Evolutionary conservation across 2,797 vertebrate species (phyloP).

Genomic region (Danio tinwini): DNA sequence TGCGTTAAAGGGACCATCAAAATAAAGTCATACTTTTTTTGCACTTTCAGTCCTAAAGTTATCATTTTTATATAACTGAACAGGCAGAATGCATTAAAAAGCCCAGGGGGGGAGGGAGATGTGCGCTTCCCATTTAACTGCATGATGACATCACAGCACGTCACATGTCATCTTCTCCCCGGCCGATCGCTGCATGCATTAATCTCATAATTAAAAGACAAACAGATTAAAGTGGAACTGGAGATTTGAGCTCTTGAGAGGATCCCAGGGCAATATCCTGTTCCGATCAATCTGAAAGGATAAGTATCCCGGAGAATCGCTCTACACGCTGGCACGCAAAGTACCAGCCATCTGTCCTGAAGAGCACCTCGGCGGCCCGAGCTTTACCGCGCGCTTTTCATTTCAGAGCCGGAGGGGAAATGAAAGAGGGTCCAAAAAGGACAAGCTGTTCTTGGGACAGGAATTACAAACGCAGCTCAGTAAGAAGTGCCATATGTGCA

Average conservation of each 20-base stretch:
- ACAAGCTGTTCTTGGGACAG: slow-evolving; percentile 64
- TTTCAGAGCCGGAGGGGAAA: slow-evolving; percentile 66
- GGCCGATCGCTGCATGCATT: slow-evolving; percentile 26
- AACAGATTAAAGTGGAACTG: slow-evolving; percentile 48
- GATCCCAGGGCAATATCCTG: slow-evolving; percentile 67
- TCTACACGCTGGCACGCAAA: slow-evolving; percentile 56
- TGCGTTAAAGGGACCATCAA: too few relatives aligned
- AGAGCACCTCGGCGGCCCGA: slow-evolving; percentile 55
- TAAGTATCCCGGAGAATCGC: slow-evolving; percentile 49
- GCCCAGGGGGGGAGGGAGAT: too few relatives aligned
- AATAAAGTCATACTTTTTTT: too few relatives aligned
- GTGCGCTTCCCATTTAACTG: slow-evolving; percentile 9
- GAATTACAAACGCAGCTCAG: slow-evolving; percentile 66
- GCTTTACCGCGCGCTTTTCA: slow-evolving; percentile 50
- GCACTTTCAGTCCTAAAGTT: too few relatives aligned
- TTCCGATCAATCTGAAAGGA: slow-evolving; percentile 69
- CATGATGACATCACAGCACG: slow-evolving; percentile 1
- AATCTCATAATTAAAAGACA: slow-evolving; percentile 41
- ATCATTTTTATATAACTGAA: too few relatives aligned
- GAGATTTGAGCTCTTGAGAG: slow-evolving; percentile 53
- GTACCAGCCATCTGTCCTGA: slow-evolving; percentile 69
- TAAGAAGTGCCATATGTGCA: slow-evolving; percentile 61
- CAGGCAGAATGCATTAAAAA: too few relatives aligned
- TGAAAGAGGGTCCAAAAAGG: slow-evolving; percentile 65
- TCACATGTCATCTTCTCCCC: slow-evolving; percentile 27